Base-by-base conservation (phyloP, 2,888 invertebrate species). In the Synergus japonicus region DNA sequence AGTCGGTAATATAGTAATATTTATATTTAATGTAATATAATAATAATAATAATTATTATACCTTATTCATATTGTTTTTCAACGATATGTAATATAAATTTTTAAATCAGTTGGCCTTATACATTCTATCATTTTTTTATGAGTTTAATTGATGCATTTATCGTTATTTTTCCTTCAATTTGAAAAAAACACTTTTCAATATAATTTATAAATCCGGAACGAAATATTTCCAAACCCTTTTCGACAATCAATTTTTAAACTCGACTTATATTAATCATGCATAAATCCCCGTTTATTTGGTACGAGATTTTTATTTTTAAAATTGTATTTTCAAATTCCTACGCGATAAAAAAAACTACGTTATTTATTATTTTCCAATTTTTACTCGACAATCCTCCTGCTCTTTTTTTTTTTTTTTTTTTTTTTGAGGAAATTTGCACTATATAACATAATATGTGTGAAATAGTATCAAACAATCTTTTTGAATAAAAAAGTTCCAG, bases 341-440 rank as follows among this genome's bases (percentile, higher is more conserved):
- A n/a, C 8, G 54, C 7, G 8, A 54, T 54, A 18, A n/a, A 54
- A 54, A 54, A n/a, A 54, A 54, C n/a, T 60, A 1, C 22, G 10
- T 4, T 22, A 29, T 15, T 18, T 73, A 73, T 73, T 49, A 37
- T 73, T 73, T 73, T 73, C 49, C 69, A 49, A 73, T 49, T 46
- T 37, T 10, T 37, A 46, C 22, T 9, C 5, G 29, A 8, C 54
- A 73, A 49, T 37, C 15, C 29, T 37, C 37, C 5, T 13, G 18
- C 29, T 73, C 9, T 15, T 73, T 29, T 29, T 29, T 29, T 29
- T 29, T 29, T 29, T 49, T 69, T n/a, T 43, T 29, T 29, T 29
- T 29, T 29, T 29, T 49, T 69, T n/a, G 18, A 73, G 15, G 18
- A 18, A 54, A 69, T 69, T 49, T 29, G 37, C 37, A n/a, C 43